A percentile compares a stretch with the other conserved stretches of the same genome.
Conservation (phyloP, 2,797 vertebrate species). For the Rhinoraja longicauda region DNA sequence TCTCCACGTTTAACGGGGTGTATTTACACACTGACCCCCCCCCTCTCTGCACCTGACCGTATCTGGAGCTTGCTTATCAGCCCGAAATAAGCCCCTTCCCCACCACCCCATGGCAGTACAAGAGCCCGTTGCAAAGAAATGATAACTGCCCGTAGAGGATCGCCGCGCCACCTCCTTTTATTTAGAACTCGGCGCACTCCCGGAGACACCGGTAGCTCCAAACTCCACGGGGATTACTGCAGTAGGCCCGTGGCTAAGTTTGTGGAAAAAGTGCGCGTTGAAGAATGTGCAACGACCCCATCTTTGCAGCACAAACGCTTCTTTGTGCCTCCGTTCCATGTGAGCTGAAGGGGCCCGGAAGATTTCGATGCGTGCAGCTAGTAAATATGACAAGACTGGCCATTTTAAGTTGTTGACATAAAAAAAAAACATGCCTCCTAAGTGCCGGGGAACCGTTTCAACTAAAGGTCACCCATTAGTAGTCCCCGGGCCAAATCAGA, state of each 20-base stretch:
- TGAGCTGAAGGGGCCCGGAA: not conserved
- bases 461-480: conserved; percentile 25
- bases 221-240: conserved; percentile 12
- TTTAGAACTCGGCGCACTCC: not conserved
- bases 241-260: conserved; percentile 26
- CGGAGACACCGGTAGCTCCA: conserved; percentile 18
- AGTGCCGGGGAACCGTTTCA: not conserved
- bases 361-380: not conserved
- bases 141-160: conserved; percentile 34
- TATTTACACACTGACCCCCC: conserved; percentile 13
- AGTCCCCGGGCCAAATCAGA: not conserved
- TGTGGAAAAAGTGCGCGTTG: no score
- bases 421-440: not conserved
- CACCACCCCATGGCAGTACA: conserved; percentile 28
- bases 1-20: conserved; percentile 33
- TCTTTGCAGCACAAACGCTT: not conserved
- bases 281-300: no score
- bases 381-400: conserved; percentile 37
- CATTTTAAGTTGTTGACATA: conserved; percentile 20
- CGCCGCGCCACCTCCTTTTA: conserved; percentile 11
- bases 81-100: conserved; percentile 24
- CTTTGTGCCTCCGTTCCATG: not conserved
- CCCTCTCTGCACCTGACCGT: conserved; percentile 25
- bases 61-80: conserved; percentile 32
- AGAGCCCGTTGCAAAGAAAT: conserved; percentile 24